Percentiles rank a stretch among this genome's conserved stretches.
phyloP scores from a whole-genome alignment of 2,113 vertebrate genomes.

The Desmodus rotundus region DNA sequence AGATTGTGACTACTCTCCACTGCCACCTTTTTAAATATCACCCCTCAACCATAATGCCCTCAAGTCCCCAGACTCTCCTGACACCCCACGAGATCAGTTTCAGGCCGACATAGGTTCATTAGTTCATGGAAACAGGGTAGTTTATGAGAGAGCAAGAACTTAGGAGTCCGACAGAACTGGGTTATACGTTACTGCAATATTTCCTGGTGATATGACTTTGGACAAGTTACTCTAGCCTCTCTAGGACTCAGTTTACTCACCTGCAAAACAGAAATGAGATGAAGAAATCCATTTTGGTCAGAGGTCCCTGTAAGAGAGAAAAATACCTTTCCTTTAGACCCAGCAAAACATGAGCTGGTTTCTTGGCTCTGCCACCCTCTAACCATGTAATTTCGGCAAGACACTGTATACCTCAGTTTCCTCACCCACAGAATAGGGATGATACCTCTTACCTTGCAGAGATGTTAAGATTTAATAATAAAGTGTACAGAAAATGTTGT shows the following conservation, averaged over 20 bases:
- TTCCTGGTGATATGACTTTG: not conserved
- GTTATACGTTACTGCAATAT: not conserved
- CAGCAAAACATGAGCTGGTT: not conserved
- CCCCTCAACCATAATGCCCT: not conserved
- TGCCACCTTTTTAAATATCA: not conserved
- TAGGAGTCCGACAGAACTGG: not conserved
- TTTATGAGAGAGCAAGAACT: not conserved
- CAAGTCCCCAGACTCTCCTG: not conserved
- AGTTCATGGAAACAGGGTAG: not conserved
- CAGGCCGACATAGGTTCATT: not conserved
- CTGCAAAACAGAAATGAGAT: not conserved
- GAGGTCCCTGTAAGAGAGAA: not conserved
- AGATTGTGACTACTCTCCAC: not conserved
- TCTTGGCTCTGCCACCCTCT: not conserved
- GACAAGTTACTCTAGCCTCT: not conserved
- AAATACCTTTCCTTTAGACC: not conserved
- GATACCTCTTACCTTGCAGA: not conserved
- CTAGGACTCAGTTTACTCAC: not conserved
- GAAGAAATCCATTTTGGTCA: not conserved
- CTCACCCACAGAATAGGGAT: not conserved
- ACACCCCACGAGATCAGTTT: not conserved
- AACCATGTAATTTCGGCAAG: not conserved
- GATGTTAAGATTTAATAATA: constrained; percentile 15
- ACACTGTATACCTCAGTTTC: not conserved
- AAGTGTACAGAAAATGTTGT: not conserved